Conservation (phyloP, 2,888 invertebrate species). For the Ypsolopha scabrella region DNA sequence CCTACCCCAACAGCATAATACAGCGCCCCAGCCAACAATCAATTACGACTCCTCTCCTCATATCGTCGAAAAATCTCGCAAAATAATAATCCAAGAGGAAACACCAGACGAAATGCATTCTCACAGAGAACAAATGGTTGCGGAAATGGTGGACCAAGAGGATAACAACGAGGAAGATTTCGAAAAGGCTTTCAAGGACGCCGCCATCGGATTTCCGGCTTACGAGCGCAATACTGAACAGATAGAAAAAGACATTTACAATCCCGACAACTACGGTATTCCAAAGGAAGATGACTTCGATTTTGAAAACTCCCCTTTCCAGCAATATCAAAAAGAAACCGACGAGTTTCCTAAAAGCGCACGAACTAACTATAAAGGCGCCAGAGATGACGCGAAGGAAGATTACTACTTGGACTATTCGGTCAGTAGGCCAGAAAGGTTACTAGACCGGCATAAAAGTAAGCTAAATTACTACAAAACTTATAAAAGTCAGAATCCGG, state of each 20-base stretch:
- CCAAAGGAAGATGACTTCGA: slow-evolving; percentile 25
- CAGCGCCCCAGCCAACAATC: slow-evolving; percentile 8
- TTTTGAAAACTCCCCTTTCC: slow-evolving; percentile 37
- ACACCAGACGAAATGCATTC: slow-evolving; percentile 37
- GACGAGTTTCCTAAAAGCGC: slow-evolving; percentile 43
- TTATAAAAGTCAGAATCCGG: slow-evolving; percentile 42
- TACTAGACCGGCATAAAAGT: slow-evolving; percentile 35
- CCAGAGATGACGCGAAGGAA: slow-evolving; percentile 44
- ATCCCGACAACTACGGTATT: slow-evolving; percentile 40
- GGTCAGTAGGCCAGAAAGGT: slow-evolving; percentile 43
- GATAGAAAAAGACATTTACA: slow-evolving; percentile 43
- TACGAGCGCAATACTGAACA: slow-evolving; percentile 32
- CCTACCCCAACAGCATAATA: no score
- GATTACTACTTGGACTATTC: slow-evolving; percentile 48
- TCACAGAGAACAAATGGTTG: slow-evolving; percentile 34
- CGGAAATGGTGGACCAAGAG: slow-evolving; percentile 37
- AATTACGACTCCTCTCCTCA: slow-evolving; percentile 18
- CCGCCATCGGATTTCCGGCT: slow-evolving; percentile 54
- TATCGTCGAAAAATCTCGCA: slow-evolving; percentile 44
- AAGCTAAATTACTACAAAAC: slow-evolving; percentile 50
- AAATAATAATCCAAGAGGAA: slow-evolving; percentile 42
- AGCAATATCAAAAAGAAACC: slow-evolving; percentile 43
- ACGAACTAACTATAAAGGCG: slow-evolving; percentile 43
- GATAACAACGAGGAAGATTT: slow-evolving; percentile 58
- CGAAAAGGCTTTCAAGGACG: slow-evolving; percentile 53